Conservation (phyloP, 2,113 vertebrate genomes). For the Seriola dumerili region DNA sequence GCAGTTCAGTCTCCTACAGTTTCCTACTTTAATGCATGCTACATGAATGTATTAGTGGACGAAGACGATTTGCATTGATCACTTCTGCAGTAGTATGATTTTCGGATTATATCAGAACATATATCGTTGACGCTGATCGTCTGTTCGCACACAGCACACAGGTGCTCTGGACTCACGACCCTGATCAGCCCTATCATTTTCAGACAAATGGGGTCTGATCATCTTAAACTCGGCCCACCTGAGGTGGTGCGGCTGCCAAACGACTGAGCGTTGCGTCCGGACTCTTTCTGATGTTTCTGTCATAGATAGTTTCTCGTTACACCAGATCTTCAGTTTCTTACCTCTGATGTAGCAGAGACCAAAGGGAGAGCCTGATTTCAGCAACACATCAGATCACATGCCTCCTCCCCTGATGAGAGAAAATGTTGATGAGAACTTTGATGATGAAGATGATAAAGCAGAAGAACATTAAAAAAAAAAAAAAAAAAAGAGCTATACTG, state of each 20-base stretch:
- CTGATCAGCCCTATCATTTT: conserved; percentile 71
- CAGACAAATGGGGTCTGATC: conserved; percentile 35
- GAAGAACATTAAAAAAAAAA: neutral
- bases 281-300: conserved; percentile 60
- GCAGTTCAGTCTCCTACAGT: too few relatives aligned
- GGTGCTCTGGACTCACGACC: neutral
- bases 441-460: neutral
- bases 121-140: neutral
- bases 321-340: conserved; percentile 36
- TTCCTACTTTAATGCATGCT: neutral
- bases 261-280: conserved; percentile 27
- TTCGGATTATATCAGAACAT: neutral
- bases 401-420: conserved; percentile 37
- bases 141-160: neutral
- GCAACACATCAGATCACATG: conserved; percentile 47
- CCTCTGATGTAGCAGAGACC: conserved; percentile 69
- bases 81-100: neutral
- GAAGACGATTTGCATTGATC: neutral
- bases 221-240: conserved; percentile 38
- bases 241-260: conserved; percentile 26
- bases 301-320: conserved; percentile 60
- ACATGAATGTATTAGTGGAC: neutral
- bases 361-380: conserved; percentile 56
- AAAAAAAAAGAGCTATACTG: neutral
- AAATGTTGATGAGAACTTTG: conserved; percentile 5